Evolutionary conservation across 2,113 vertebrate species (phyloP).

Genomic region (Forbesichthys papilliferus): DNA sequence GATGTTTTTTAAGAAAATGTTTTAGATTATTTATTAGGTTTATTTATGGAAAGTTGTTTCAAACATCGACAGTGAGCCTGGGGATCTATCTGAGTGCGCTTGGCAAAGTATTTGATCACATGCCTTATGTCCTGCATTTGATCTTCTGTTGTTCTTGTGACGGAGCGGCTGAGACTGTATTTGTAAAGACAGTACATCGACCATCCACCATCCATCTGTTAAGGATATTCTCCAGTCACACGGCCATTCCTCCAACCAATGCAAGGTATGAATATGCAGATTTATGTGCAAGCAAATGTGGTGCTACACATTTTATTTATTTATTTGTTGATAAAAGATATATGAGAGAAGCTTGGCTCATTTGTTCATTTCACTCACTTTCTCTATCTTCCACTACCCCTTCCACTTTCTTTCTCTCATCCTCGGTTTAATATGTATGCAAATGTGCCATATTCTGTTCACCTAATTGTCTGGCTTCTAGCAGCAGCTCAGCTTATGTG

Average conservation of each 20-base stretch:
- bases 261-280: conserved; percentile 48
- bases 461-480: conserved; percentile 64
- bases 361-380: conserved; percentile 48
- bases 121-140: too few species aligned
- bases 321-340: conserved; percentile 54
- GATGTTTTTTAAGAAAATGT: too few species aligned
- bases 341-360: conserved; percentile 53
- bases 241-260: conserved; percentile 15
- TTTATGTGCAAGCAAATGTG: conserved; percentile 54
- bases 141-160: too few species aligned
- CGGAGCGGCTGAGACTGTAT: too few species aligned
- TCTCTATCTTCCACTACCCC: conserved; percentile 26
- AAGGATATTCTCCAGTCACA: background rate
- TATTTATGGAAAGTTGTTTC: too few species aligned
- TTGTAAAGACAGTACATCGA: background rate
- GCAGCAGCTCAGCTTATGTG: conserved; percentile 42
- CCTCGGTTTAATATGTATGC: conserved; percentile 69
- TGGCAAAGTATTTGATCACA: too few species aligned
- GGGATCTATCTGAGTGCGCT: too few species aligned
- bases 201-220: background rate
- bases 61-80: too few species aligned
- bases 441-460: conserved; percentile 58
- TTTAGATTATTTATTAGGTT: too few species aligned
- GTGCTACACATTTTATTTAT: conserved; percentile 40
- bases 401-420: conserved; percentile 38